A percentile compares a stretch with the other conserved stretches of the same genome.
phyloP scores from a whole-genome alignment of 2,113 vertebrate genomes.

The Mesocricetus auratus region DNA sequence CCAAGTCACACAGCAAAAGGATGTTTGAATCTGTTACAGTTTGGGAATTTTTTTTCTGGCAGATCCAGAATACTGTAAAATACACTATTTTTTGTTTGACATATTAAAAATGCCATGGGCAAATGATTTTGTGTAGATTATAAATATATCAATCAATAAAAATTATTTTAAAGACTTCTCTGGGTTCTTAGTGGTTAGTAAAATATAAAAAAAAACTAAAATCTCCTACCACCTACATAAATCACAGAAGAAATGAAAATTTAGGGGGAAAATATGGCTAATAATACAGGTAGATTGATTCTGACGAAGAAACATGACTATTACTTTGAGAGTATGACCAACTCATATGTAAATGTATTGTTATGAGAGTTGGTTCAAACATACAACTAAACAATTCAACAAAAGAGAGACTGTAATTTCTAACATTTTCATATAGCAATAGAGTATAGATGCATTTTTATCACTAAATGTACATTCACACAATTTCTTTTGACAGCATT shows the following conservation, averaged over 20 bases:
- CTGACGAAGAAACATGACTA: neutral
- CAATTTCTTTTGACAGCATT: neutral
- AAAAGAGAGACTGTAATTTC: neutral
- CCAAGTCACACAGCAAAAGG: neutral
- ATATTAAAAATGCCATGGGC: conserved; percentile 25
- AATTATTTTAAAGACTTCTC: conserved; percentile 46
- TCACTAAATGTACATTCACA: neutral
- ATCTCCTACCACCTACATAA: neutral
- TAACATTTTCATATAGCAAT: conserved; percentile 9
- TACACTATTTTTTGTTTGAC: conserved; percentile 49
- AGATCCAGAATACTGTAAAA: conserved; percentile 52
- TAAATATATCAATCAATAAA: conserved; percentile 43
- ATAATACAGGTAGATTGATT: neutral
- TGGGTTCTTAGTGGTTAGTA: neutral
- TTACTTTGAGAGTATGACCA: conserved; percentile 29
- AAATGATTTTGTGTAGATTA: conserved; percentile 55
- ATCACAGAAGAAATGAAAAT: conserved; percentile 20
- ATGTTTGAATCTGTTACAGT: neutral
- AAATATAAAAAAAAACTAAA: neutral
- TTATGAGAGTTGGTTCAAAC: neutral
- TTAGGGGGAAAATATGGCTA: neutral
- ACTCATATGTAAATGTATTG: neutral
- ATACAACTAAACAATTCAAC: neutral
- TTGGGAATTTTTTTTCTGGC: conserved; percentile 35
- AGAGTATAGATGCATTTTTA: neutral